These are phyloP conservation scores for Anseranas semipalmata DNA, from an alignment of 2,113 vertebrate species.

Conservation along the genomic window DNA sequence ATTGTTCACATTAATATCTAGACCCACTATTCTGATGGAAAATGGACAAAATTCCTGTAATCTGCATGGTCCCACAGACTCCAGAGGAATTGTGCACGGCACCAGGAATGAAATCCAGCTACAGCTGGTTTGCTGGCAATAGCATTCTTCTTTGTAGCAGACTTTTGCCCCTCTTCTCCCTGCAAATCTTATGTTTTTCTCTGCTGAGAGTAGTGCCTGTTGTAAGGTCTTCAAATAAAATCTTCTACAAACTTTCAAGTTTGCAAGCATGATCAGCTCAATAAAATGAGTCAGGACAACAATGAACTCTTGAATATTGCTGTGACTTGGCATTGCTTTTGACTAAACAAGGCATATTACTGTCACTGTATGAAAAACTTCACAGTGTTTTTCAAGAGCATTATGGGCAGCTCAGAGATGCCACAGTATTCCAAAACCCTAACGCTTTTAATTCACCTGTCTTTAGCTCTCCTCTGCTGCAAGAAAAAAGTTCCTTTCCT, in stretches of 20 bases:
- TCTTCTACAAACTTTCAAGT: background rate
- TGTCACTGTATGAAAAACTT: background rate
- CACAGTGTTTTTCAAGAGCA: background rate
- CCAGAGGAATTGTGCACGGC: accelerated
- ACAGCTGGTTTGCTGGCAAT: background rate
- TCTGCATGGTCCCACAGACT: accelerated
- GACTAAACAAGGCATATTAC: background rate
- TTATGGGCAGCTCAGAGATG: background rate
- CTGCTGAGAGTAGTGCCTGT: background rate
- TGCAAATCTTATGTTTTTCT: background rate
- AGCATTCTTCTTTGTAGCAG: accelerated
- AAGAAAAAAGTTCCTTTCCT: conserved; percentile 25
- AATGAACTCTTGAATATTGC: background rate
- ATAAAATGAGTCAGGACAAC: background rate
- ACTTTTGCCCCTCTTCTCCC: background rate
- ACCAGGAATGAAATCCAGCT: background rate
- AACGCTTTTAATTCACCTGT: background rate
- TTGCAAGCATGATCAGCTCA: background rate
- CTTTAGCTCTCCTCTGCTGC: background rate
- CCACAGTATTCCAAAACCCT: background rate
- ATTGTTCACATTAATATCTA: background rate
- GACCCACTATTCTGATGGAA: background rate
- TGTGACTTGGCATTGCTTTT: background rate
- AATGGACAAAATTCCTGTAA: background rate
- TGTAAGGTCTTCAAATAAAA: background rate